phyloP scores from a whole-genome alignment of 2,797 vertebrate species.

The Gallinago nigripennis region DNA sequence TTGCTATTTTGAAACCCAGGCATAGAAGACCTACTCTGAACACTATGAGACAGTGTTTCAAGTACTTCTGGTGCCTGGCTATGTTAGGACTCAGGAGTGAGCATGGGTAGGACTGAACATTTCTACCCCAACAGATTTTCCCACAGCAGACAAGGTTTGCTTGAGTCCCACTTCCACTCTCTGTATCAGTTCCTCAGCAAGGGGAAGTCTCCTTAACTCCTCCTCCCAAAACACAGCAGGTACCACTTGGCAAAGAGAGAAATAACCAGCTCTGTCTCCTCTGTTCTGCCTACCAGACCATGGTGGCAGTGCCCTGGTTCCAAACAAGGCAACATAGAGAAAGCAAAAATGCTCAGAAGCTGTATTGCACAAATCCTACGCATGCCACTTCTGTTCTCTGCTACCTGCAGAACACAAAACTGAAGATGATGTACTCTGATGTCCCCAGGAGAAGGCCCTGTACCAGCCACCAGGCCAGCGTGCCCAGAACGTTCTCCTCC shows the following conservation, averaged over 20 bases:
- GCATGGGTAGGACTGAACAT: not conserved
- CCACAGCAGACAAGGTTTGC: not conserved
- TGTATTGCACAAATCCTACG: accelerated
- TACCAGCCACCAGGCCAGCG: not conserved
- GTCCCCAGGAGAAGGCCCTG: not conserved
- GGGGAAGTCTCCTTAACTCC: not conserved
- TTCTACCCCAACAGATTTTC: accelerated
- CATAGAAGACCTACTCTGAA: not conserved
- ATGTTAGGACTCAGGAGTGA: not conserved
- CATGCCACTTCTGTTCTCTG: not conserved
- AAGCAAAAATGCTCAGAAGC: not conserved
- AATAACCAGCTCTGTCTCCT: not conserved
- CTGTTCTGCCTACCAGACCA: not conserved
- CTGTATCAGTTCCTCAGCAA: not conserved
- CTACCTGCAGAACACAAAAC: not conserved
- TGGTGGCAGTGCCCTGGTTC: not conserved
- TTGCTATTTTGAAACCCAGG: not conserved
- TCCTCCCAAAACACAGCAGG: not conserved
- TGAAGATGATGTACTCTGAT: accelerated
- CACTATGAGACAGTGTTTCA: accelerated
- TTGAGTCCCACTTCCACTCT: not conserved
- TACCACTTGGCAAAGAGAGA: not conserved
- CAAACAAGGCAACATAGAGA: not conserved
- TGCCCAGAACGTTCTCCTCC: not conserved
- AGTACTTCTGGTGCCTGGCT: not conserved